phyloP scores from a whole-genome alignment of 2,113 vertebrate species.

The Lamprologus lemairii region DNA sequence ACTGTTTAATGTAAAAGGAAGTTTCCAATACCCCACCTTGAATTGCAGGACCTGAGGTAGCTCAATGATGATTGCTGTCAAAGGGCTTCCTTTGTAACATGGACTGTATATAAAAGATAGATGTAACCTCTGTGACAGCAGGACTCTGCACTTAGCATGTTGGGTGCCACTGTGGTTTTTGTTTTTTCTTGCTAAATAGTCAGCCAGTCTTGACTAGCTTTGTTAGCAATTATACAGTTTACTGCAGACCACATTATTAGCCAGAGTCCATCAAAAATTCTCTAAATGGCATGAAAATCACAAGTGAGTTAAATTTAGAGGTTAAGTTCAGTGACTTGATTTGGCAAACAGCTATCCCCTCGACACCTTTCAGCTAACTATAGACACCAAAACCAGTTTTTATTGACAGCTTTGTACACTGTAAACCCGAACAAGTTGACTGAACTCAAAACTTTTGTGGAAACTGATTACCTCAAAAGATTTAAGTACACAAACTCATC shows the following conservation, averaged over 20 bases:
- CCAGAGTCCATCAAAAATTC: neutral
- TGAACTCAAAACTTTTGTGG: too few species aligned
- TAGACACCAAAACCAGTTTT: neutral
- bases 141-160: neutral
- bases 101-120: neutral
- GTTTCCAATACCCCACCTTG: neutral
- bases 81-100: neutral
- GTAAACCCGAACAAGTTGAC: too few species aligned
- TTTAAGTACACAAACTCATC: too few species aligned
- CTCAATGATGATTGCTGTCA: neutral
- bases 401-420: neutral
- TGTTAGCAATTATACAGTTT: neutral
- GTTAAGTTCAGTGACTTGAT: neutral
- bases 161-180: neutral
- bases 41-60: neutral
- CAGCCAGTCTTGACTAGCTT: neutral
- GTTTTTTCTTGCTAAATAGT: neutral
- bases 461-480: too few species aligned
- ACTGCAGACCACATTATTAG: neutral
- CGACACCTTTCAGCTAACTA: neutral
- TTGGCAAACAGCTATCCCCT: neutral
- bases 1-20: neutral
- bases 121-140: neutral
- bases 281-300: neutral
- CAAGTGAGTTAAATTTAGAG: neutral